Percentiles rank a stretch among this genome's conserved stretches.
Evolutionary conservation across 2,113 vertebrate genomes (phyloP).

Genomic region (Cromileptes altivelis): DNA sequence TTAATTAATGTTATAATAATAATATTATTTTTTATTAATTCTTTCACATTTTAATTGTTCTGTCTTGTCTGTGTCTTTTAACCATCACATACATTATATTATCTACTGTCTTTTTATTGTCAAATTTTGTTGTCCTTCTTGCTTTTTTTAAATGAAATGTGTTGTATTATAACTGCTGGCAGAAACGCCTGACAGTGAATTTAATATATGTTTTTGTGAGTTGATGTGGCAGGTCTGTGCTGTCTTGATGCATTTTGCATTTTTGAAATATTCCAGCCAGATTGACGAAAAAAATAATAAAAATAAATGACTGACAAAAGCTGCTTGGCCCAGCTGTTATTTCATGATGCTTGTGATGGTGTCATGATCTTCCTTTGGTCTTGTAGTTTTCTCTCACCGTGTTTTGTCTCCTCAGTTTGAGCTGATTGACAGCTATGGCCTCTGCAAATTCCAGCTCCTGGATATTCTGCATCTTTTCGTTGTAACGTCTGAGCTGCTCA

Average conservation of each 20-base stretch:
- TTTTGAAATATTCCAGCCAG: background rate
- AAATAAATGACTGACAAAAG: background rate
- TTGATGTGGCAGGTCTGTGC: background rate
- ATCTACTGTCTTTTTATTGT: too few relatives aligned
- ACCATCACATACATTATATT: too few relatives aligned
- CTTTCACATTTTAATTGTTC: too few relatives aligned
- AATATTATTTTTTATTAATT: too few relatives aligned
- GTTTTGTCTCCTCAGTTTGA: slow-evolving; percentile 90
- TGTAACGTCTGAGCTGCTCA: slow-evolving; percentile 94
- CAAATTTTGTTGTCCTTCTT: too few relatives aligned
- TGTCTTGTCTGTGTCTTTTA: too few relatives aligned
- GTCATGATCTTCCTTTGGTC: background rate
- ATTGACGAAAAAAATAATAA: background rate
- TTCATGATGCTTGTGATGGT: background rate
- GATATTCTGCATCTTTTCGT: slow-evolving; percentile 95
- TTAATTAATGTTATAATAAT: too few relatives aligned
- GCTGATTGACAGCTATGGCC: slow-evolving; percentile 88
- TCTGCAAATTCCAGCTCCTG: slow-evolving; percentile 92
- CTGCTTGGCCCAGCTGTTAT: background rate
- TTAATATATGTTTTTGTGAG: background rate
- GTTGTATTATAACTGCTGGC: background rate
- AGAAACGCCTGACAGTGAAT: background rate
- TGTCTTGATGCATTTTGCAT: background rate
- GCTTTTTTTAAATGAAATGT: too few relatives aligned
- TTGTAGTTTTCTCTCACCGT: slow-evolving; percentile 79